Base-by-base conservation (phyloP, 92 coral and sea anemone species). In the Porites cylindrica region DNA sequence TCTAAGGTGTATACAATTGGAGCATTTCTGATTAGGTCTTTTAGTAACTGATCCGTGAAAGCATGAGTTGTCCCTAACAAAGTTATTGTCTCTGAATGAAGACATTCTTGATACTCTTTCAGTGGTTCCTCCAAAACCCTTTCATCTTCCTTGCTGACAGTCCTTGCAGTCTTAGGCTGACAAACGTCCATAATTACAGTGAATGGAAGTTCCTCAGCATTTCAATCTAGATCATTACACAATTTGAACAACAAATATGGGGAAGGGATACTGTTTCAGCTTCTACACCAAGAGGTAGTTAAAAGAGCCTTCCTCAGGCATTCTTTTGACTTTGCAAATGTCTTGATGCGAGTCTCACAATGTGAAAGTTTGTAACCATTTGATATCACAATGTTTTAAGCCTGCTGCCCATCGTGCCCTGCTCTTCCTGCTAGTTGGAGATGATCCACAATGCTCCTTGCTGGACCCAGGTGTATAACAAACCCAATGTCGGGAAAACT, bases 381-480 rank as follows among this genome's bases (percentile, higher is more conserved):
- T 61, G 76, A 91, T 12, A 93, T 85, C 10, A 85, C 72, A 38
- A 88, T 69, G 72, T 67, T 79, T 53, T 88, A 86, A 5, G 93
- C 66, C 21, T 77, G 86, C 23, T 86, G 13, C 11, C 96, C 93
- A 83, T 93, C 86, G 18, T 90, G 72, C 0, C 92, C 92, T 17
- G 94, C 90, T 52, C 92, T 20, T 51, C 94, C 89, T 17, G 94
- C 77, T 60, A 88, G 80, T 63, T 91, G 94, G 63, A 81, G 78
- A 29, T 88, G 85, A 78, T 88, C 94, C 12, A 91, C 26, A 9
- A 91, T 51, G 66, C 73, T 71, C 52, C 91, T 16, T 51, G 87
- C 86, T 26, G 94, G 94, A 20, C 91, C 91, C 88, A 90, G 86
- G 71, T 89, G 79, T 6, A 88, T 13, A 20, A 83, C 75, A 72